Evolutionary conservation across 2,888 invertebrate genomes (phyloP).

Genomic region (Seladonia tumulorum): DNA sequence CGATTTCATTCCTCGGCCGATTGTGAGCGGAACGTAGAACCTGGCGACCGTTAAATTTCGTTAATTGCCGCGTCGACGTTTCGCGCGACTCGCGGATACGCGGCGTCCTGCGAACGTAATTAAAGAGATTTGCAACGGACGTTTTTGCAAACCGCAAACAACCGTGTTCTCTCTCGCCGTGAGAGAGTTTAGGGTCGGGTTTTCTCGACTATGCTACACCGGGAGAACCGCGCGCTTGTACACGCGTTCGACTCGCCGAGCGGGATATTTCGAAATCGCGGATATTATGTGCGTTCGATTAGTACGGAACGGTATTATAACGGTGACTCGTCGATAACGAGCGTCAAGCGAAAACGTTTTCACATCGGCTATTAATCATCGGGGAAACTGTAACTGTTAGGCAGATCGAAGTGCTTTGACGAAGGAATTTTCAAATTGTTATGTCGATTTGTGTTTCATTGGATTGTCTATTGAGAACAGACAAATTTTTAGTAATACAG

Average conservation of each 20-base stretch:
- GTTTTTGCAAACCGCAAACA: slow-evolving; percentile 66
- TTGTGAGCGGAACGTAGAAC: slow-evolving; percentile 6
- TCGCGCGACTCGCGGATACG: slow-evolving; percentile 45
- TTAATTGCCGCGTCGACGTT: slow-evolving; percentile 29
- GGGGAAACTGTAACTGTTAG: background rate
- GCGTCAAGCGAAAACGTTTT: slow-evolving; percentile 14
- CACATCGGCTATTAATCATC: slow-evolving; percentile 3
- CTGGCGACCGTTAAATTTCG: slow-evolving; percentile 47
- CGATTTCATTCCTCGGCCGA: background rate
- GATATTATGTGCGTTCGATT: slow-evolving; percentile 55
- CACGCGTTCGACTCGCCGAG: background rate
- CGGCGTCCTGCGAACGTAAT: slow-evolving; percentile 44
- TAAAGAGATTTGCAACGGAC: slow-evolving; percentile 68
- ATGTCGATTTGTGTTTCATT: too few species aligned
- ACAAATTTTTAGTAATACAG: too few species aligned
- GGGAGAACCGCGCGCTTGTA: background rate
- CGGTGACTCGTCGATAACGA: slow-evolving; percentile 47
- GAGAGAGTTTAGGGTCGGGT: slow-evolving; percentile 61
- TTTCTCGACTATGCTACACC: slow-evolving; percentile 2
- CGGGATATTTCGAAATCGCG: slow-evolving; percentile 62
- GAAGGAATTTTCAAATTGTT: background rate
- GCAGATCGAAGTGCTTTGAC: background rate
- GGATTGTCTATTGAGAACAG: too few species aligned
- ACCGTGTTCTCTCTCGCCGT: slow-evolving; percentile 51
- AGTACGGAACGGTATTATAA: background rate